phyloP scores from a whole-genome alignment of 2,797 vertebrate genomes.

The Mus caroli region DNA sequence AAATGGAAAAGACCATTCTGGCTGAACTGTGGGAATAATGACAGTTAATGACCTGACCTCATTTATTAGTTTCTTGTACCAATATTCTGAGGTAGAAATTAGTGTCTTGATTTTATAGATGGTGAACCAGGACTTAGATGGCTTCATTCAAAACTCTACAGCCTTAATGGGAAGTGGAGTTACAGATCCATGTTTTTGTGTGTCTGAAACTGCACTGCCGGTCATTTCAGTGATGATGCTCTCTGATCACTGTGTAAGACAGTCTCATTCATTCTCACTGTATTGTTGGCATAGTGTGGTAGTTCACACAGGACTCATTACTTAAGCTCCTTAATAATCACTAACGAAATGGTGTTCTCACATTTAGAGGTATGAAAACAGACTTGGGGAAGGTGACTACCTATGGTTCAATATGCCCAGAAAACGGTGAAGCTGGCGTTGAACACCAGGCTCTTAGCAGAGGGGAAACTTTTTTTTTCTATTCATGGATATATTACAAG shows the following conservation, averaged over 20 bases:
- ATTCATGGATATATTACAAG: conserved; percentile 26
- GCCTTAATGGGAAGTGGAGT: background rate
- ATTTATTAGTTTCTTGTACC: conserved; percentile 50
- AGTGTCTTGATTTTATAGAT: conserved; percentile 57
- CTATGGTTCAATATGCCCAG: background rate
- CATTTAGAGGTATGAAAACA: conserved; percentile 55
- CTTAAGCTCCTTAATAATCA: conserved; percentile 47
- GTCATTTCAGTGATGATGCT: background rate
- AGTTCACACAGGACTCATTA: conserved; percentile 46
- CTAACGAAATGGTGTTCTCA: conserved; percentile 5
- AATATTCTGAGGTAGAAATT: conserved; percentile 32
- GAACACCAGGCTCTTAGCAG: conserved; percentile 45
- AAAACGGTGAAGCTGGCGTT: conserved; percentile 17
- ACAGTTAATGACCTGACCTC: background rate
- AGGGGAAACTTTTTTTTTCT: background rate
- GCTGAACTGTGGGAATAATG: conserved; percentile 11
- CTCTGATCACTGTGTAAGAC: background rate
- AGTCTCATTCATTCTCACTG: background rate
- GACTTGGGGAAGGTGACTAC: background rate
- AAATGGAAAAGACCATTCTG: background rate
- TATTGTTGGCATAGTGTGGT: conserved; percentile 36
- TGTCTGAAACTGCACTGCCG: conserved; percentile 14
- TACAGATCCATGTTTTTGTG: background rate
- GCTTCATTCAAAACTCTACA: conserved; percentile 15
- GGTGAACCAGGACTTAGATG: conserved; percentile 20